Base-by-base conservation (phyloP, 2,888 invertebrate species). In the Philaethria dido region DNA sequence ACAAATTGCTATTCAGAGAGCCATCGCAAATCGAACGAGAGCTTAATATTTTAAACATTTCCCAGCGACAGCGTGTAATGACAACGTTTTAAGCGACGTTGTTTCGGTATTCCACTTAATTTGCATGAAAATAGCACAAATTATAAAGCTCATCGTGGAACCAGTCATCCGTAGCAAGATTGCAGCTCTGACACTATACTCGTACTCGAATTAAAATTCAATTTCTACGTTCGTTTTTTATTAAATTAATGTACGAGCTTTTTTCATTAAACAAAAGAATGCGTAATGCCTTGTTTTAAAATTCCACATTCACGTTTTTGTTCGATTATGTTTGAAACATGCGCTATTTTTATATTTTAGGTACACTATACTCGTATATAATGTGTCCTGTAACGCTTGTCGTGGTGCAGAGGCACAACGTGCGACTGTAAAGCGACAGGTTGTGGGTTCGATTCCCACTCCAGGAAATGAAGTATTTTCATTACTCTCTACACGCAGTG, bases 121-220 rank as follows among this genome's bases (percentile, higher is more conserved):
- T 69, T 48, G 68, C 76, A 78, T 76, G 74, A 69, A 81, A 80
- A 77, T 73, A 76, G 72, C 70, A 73, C 73, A 76, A 79, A 81
- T 81, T 81, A 79, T 79, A 77, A 75, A 77, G 77, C 80, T 80
- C 81, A 80, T 81, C 80, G 78, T 74, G 70, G 66, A 72, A 74
- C 75, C 78, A 76, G 76, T 73, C 77, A 76, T 75, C 78, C 80
- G 78, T 73, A 72, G 72, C 73, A 77, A 78, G 78, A 81, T 81
- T 78, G 76, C 75, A 77, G 60, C 45, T 22, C 72, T 66, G 71
- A 66, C 68, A 72, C 70, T 78, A 63, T 63, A 59, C 62, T 50
- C 52, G 63, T 63, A 59, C 62, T 50, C 52, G 63, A 39, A 63
- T 66, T 45, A 60, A 68, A 68, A 63, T 63, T 63, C 67, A 50